Evolutionary conservation across 2,113 vertebrate genomes (phyloP), one percentile per base, ranked within the genome.

Genomic region (Corythaeola cristata): DNA sequence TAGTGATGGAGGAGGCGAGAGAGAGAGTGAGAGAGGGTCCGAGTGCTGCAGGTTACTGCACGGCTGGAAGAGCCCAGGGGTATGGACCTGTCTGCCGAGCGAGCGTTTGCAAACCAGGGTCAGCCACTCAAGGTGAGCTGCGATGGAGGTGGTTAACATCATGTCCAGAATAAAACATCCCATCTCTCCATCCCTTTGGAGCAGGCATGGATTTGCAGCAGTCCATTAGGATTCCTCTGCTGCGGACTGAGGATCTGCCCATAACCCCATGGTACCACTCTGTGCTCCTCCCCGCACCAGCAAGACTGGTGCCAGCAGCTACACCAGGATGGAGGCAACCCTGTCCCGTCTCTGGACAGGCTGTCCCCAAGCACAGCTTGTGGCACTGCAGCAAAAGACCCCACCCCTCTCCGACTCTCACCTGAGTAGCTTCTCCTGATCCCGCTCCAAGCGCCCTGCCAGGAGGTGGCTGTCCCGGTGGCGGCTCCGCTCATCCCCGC

Each of bases 391-490:
- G 14, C 33, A 49, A 21, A 17, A 77, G 30, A 52, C 2, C 5
- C 17, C 41, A 22, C 9, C 26, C 64, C 20, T 5, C 27, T 30
- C 39, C 8, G 5, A 19, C 2, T 28, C 97, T 98, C 96, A 99
- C 99, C 99, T 98, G 96, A 99, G 98, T 69, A 99, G 98, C 96
- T 99, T 99, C 97, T 99, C 99, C 97, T 99, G 99, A 89, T 99
- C 99, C 5, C 99, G 97, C 89, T 99, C 99, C 96, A 99, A 95
- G 66, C 99, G 98, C n/a, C 98, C 98, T 13, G 98, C 97, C 73
- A 99, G 97, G 90, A 99, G 97, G 69, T 99, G 98, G 67, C 99
- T 98, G 60, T 99, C 98, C 12, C 98, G 98, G 93, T 99, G 99
- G 75, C 98, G 98, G 58, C 96, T 84, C 4, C 98, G 98, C 41